These are phyloP conservation scores for Ophraella communa DNA, from an alignment of 2,888 invertebrate species.

Conservation along the genomic window DNA sequence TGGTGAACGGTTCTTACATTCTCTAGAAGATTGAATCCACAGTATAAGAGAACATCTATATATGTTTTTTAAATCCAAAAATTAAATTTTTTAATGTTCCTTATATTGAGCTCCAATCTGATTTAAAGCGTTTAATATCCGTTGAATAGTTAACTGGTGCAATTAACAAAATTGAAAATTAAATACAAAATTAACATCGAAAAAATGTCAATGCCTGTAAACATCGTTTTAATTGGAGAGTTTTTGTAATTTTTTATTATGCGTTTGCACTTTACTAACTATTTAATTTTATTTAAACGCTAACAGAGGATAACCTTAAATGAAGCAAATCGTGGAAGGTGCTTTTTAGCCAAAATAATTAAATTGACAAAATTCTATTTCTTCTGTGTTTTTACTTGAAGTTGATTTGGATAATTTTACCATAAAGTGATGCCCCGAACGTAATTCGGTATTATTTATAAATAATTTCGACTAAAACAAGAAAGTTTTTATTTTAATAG, in stretches of 20 bases:
- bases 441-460: no score
- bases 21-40: neutral
- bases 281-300: neutral
- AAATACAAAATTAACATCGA: neutral
- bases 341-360: constrained; percentile 19
- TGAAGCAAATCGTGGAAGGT: constrained; percentile 2
- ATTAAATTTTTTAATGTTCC: neutral
- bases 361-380: neutral
- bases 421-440: neutral
- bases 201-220: no score
- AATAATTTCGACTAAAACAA: no score
- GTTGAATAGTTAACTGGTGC: neutral
- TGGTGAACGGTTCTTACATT: constrained; percentile 27
- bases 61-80: neutral
- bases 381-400: neutral
- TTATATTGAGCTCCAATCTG: neutral
- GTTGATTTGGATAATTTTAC: neutral
- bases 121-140: neutral
- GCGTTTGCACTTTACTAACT: neutral
- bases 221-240: no score
- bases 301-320: neutral
- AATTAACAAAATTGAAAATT: neutral
- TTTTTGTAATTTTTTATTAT: neutral
- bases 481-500: no score
- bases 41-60: neutral